Base-by-base conservation (phyloP, 2,888 invertebrate species). In the Microctonus aethiopoides region DNA sequence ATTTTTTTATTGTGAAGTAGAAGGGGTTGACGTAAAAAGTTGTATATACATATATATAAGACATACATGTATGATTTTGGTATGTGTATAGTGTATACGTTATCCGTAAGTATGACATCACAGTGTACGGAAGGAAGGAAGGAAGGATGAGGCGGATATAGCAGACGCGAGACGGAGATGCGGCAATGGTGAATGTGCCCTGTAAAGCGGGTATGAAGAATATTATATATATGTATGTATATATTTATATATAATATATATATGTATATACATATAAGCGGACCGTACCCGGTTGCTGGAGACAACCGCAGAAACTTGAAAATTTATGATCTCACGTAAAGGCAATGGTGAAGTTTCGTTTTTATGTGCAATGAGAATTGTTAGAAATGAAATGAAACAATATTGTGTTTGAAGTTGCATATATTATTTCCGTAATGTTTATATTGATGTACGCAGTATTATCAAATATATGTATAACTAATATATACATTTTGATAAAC, bases 251-350 rank as follows among this genome's bases (percentile, higher is more conserved):
- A n/a, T n/a, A n/a, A n/a, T n/a, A n/a, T n/a, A n/a, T n/a, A n/a
- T n/a, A n/a, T n/a, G n/a, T n/a, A n/a, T 39, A 46, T 46, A 20
- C 46, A 46, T 46, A 46, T 46, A 46, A 4, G 20, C 71, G 75
- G 62, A 66, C 74, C 75, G 75, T 78, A 78, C 76, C n/a, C n/a
- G n/a, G n/a, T n/a, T n/a, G n/a, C 75, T 73, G 70, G 75, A 75
- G 80, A 81, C 80, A 81, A 78, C 80, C 77, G 77, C 79, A 80
- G 80, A 81, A 82, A 82, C 81, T 81, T 82, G 78, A 68, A 78
- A 78, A 82, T 82, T 82, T 82, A 82, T 80, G 76, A 73, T n/a
- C n/a, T 24, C 41, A 54, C 26, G 41, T n/a, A 36, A 41, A 20
- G 66, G 74, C 77, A 78, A 77, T 75, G 75, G 76, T 72, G 78